Evolutionary conservation across 2,113 vertebrate genomes (phyloP), one percentile per base, ranked within the genome.

Genomic region (Brachypodius melanocephalos): DNA sequence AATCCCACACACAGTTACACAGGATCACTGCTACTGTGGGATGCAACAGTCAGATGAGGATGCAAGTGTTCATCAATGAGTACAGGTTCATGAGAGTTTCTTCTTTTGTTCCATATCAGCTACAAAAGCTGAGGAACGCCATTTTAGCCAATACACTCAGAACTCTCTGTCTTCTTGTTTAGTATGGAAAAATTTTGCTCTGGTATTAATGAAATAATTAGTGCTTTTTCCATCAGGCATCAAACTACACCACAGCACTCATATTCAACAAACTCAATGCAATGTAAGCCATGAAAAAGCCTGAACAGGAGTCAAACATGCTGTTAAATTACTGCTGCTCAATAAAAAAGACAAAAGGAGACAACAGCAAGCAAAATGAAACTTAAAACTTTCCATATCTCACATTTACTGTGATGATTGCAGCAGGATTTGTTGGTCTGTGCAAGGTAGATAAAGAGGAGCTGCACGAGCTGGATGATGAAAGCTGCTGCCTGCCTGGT

Each of bases 131-230:
- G 46, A 66, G 28, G 34, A 82, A 28, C 18, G 18, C 36, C 34
- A 1, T 43, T 89, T 69, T 25, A 48, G 36, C 38, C 3, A 61
- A 57, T 13, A 58, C 4, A 3, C 48, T 90, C 55, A 4, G 31
- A 36, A 38, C 17, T 62, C 78, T 71, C 59, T 75, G 55, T 43
- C 62, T 93, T 75, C 66, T 83, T 38, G 29, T 66, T 92, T 36
- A 52, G 73, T 7, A 34, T 8, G 58, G 69, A 78, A 19, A 49
- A 48, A 55, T n/a, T 63, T 43, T 13, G 17, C 45, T 8, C 71
- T 12, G 19, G 42, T 80, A 25, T 63, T 94, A 96, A 95, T 77
- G 68, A 95, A 94, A 87, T 92, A 89, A 89, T 89, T 78, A 67
- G 62, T 91, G 81, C 24, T 88, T 91, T 91, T 86, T 79, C 84